These are phyloP conservation scores for Rhabdomys pumilio DNA, from an alignment of 2,797 vertebrate genomes.

Conservation along the genomic window DNA sequence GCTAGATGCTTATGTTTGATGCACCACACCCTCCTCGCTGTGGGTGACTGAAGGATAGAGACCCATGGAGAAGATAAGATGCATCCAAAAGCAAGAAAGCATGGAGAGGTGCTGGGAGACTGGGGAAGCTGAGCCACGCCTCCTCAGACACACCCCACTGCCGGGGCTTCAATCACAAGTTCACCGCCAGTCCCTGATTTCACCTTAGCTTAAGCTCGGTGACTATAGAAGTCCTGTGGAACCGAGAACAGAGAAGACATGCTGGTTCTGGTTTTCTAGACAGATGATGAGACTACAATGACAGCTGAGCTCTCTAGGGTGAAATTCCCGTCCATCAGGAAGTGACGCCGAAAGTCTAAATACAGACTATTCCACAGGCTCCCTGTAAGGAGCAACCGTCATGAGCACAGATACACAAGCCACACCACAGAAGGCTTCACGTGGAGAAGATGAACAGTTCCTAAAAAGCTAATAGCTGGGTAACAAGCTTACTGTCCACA, in stretches of 20 bases:
- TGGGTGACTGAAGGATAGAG: neutral
- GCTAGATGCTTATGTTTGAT: neutral
- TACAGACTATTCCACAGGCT: neutral
- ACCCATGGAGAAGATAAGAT: neutral
- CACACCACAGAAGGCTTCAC: neutral
- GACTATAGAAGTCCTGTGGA: neutral
- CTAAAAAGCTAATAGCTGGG: neutral
- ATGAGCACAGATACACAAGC: neutral
- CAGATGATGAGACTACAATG: neutral
- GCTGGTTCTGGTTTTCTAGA: constrained; percentile 23
- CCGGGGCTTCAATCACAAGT: neutral
- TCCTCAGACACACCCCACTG: neutral
- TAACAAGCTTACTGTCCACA: neutral
- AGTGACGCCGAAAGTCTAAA: constrained; percentile 32
- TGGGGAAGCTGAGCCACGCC: neutral
- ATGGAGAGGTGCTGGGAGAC: neutral
- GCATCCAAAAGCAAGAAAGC: neutral
- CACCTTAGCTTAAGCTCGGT: neutral
- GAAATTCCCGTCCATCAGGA: neutral
- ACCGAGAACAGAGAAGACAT: neutral
- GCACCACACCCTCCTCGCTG: neutral
- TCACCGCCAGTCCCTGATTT: neutral
- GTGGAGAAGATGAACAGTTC: neutral
- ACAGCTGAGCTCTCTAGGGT: neutral
- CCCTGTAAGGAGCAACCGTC: neutral